Evolutionary conservation across 2,797 vertebrate genomes (phyloP), one percentile per base, ranked within the genome.

Genomic region (Myotis planiceps): DNA sequence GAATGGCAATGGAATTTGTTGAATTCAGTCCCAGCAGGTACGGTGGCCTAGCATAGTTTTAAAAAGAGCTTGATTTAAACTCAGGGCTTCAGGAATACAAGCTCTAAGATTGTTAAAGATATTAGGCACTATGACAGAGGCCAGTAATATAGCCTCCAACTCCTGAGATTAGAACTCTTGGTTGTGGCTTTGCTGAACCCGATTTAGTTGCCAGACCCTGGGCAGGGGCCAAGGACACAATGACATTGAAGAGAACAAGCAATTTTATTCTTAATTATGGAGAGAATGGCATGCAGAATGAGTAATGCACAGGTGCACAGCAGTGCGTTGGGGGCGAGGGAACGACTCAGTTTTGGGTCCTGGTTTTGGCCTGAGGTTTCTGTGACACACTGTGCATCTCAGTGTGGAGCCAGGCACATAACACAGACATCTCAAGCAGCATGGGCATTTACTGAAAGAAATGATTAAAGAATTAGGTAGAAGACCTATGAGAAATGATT

Each of bases 261-360:
- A 53, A 32, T 94, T 96, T 95, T 94, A 87, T 75, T 87, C 68
- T 72, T 88, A 95, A 93, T 94, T 93, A 76, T 8, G 68, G 78
- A 65, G 86, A 83, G 92, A 87, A 92, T 23, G 83, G 55, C 78
- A 71, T 45, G 79, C 51, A 32, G 60, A 79, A 49, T 92, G 87
- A 97, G 32, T 84, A 85, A 95, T 6, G 32, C 88, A 72, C 65
- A 96, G 66, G 74, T 76, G 91, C 82, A 76, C 3, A 47, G 65
- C 29, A 29, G 21, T 12, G 27, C 0, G 1, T 1, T 2, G 34
- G 68, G n/a, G 29, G 18, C 0, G 1, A 18, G 32, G 8, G 4
- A 6, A 6, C 6, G 6, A 12, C 9, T 19, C 75, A 13, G 88
- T 49, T 27, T 14, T 42, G 42, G 7, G 45, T 34, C 85, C 69